Base-by-base conservation (phyloP, 2,797 vertebrate species). In the Sebastes flavidus region DNA sequence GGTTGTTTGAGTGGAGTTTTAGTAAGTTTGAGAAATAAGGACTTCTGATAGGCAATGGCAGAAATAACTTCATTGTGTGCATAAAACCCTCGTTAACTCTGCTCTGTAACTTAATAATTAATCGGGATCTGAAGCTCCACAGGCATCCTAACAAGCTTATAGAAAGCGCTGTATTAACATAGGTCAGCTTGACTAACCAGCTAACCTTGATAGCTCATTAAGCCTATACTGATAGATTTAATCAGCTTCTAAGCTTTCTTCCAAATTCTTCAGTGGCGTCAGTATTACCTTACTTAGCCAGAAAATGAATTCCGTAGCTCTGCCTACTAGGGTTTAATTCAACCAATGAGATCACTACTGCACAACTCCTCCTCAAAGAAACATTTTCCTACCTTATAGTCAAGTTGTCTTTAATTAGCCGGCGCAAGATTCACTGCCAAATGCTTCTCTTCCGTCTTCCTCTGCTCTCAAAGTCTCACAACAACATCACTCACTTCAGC, bases 281-380 rank as follows among this genome's bases (percentile, higher is more conserved):
- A 65, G 63, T 13, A 49, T 78, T 77, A 75, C 80, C 59, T 62
- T 77, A 70, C 65, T 72, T 78, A 78, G 76, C 65, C 61, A 86
- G 69, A 81, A 73, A 58, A 75, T 65, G 13, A 55, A 25, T 30
- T 61, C 5, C 62, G 6, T 24, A 66, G 69, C 74, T 72, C 83
- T 72, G 34, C 74, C 73, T 22, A 68, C 77, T 3, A 4, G 18
- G 36, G 29, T 75, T 82, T 36, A 27, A 70, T 61, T 72, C 68
- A 73, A 16, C 88, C 86, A 89, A 80, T 87, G 58, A 83, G 62
- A 85, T 88, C 32, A 54, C 62, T 32, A 54, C 58, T 32, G 70
- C 58, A 30, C 27, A 70, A 54, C 70, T 36, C 56, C 29, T 27
- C 68, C 74, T 60, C 27, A 69, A 69, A 56, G 1, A 59, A 73